Conservation (phyloP, 2,888 invertebrate species). For the Hyposoter dolosus region DNA sequence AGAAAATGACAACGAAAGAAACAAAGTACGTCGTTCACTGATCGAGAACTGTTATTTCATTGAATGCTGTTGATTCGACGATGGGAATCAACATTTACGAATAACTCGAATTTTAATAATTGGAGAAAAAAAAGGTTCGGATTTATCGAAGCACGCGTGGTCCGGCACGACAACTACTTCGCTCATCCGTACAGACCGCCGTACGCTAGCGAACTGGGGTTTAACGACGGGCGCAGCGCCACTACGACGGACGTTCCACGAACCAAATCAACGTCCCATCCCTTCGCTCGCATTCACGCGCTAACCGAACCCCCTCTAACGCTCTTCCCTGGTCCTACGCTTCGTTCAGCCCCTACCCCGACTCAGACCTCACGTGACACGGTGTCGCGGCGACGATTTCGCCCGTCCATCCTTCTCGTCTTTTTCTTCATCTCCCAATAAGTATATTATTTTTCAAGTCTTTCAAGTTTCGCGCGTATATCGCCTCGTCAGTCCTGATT, state of each 20-base stretch:
- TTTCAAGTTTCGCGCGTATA: neutral
- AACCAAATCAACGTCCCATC: slow-evolving; percentile 72
- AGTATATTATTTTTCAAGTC: neutral
- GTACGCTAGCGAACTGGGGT: slow-evolving; percentile 81
- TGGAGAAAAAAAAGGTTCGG: slow-evolving; percentile 30
- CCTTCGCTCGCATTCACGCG: slow-evolving; percentile 64
- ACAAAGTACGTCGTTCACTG: slow-evolving; percentile 19
- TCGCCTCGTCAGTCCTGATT: neutral
- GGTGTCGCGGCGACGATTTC: neutral
- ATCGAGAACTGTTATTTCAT: neutral
- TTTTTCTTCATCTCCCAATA: neutral
- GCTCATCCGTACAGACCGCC: slow-evolving; percentile 78
- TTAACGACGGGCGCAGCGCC: slow-evolving; percentile 78
- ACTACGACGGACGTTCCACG: slow-evolving; percentile 75
- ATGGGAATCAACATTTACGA: neutral
- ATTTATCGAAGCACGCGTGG: slow-evolving; percentile 28
- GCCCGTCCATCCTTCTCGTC: neutral
- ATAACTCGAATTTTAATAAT: neutral
- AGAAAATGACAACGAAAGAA: neutral
- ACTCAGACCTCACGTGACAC: neutral
- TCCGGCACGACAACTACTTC: slow-evolving; percentile 49
- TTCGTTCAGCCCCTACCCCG: neutral
- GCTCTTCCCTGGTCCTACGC: neutral
- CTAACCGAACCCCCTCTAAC: neutral
- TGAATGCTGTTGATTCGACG: neutral